A percentile compares a stretch with the other conserved stretches of the same genome.
These are phyloP conservation scores for Mus caroli DNA, from an alignment of 2,797 vertebrate species.

Conservation along the genomic window DNA sequence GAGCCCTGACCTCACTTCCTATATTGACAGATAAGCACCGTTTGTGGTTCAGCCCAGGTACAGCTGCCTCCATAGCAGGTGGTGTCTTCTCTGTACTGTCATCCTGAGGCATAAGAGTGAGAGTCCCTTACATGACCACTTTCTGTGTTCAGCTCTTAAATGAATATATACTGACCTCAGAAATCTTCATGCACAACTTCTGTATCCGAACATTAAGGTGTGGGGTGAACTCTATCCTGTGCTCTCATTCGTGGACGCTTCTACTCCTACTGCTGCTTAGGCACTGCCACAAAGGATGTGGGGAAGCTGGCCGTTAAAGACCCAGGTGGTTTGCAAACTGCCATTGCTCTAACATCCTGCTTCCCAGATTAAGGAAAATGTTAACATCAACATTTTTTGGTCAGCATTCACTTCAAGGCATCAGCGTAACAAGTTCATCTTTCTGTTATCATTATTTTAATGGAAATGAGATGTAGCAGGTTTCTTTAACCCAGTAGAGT, in stretches of 20 bases:
- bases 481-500: slow-evolving; percentile 71
- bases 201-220: neutral
- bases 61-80: neutral
- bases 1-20: neutral
- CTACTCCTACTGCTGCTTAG: neutral
- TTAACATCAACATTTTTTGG: slow-evolving; percentile 60
- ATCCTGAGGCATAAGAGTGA: neutral
- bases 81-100: neutral
- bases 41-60: fast-evolving
- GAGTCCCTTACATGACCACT: neutral
- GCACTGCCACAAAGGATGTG: neutral
- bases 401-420: slow-evolving; percentile 79
- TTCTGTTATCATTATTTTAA: slow-evolving; percentile 65
- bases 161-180: neutral
- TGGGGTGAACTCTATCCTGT: neutral
- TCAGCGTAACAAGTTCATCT: slow-evolving; percentile 67
- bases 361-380: slow-evolving; percentile 60
- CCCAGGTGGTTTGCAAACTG: slow-evolving; percentile 56
- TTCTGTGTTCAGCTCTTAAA: slow-evolving; percentile 19
- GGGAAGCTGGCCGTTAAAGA: slow-evolving; percentile 56
- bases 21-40: neutral
- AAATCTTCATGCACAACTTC: neutral
- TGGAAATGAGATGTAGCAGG: slow-evolving; percentile 69
- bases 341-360: slow-evolving; percentile 45
- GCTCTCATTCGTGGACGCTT: neutral